Conservation (phyloP, 2,888 invertebrate species). For the Hemicrepidius hirtus region DNA sequence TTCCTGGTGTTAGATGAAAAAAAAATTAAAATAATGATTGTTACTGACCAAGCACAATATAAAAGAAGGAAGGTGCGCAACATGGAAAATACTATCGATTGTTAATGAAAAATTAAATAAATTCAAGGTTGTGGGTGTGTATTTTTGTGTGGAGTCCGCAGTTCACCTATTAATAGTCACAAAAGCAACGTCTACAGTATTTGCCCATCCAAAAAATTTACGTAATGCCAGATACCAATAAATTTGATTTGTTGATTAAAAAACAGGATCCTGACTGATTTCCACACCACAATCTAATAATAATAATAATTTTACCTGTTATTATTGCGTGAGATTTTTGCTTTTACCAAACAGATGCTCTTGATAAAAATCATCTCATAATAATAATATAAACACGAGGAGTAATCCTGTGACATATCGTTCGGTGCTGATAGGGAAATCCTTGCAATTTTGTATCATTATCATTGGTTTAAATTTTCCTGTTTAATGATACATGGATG, state of each 20-base stretch:
- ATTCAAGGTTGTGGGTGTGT: conserved; percentile 34
- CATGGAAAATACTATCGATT: not conserved
- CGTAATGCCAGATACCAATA: conserved; percentile 6
- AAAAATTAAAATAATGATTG: too few relatives aligned
- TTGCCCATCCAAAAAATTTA: conserved; percentile 22
- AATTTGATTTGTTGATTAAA: too few relatives aligned
- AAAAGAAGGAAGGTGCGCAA: not conserved
- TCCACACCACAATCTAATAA: not conserved
- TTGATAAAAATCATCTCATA: not conserved
- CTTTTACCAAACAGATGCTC: not conserved
- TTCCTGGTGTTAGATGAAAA: too few relatives aligned
- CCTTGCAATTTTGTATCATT: conserved; percentile 17
- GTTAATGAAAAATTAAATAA: conserved; percentile 11
- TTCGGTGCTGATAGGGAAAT: conserved; percentile 16
- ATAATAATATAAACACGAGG: not conserved
- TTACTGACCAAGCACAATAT: not conserved
- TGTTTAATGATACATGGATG: not conserved
- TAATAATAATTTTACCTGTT: too few relatives aligned
- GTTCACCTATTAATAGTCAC: conserved; percentile 36
- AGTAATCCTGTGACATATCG: not conserved
- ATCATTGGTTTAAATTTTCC: not conserved
- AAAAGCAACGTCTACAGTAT: not conserved
- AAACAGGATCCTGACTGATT: not conserved
- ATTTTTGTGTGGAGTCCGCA: conserved; percentile 39
- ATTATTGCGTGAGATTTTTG: not conserved